Evolutionary conservation across 2,888 invertebrate species (phyloP), one percentile per base, ranked within the genome.

Genomic region (Altica lythri): DNA sequence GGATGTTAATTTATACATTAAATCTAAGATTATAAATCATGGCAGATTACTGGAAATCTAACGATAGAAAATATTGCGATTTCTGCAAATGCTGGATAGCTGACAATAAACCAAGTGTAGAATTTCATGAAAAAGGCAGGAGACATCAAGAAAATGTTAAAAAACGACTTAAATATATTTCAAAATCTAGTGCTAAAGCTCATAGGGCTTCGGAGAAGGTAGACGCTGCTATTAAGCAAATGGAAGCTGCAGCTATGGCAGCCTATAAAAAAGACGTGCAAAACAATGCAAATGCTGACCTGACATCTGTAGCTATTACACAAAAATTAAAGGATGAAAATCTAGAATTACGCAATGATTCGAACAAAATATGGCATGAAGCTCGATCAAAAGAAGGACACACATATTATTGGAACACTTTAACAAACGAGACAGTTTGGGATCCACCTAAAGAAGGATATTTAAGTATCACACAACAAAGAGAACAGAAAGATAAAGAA

Each of bases 31-130:
- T 19, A 32, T 12, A 75, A 95, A 93, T n/a, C n/a, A 49, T 49
- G 95, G 88, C 94, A 2, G 94, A 95, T 66, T 95, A 91, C 74
- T 98, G 98, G 98, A 93, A 95, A 75, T 97, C 97, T 16, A 90
- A 94, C 71, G 92, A 92, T 0, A 86, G 92, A 59, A 96, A 97
- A 76, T 96, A 88, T 76, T 98, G 98, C 73, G 95, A 97, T 65
- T 94, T 95, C 77, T 98, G 98, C 79, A 96, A 97, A 77, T 96
- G 96, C 73, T 98, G 97, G 97, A 90, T 95, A 68, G 92, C 95
- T 48, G 96, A 97, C 76, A 98, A 98, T 74, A 95, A 93, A 82
- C 91, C 95, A 47, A 96, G 95, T 71, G 84, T 95, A 68, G 90
- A 94, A 60, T 95, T 95, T 72, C 96, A 97, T 74, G 96, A 96